Conservation (phyloP, 2,797 vertebrate species). For the Austrolebias charrua region DNA sequence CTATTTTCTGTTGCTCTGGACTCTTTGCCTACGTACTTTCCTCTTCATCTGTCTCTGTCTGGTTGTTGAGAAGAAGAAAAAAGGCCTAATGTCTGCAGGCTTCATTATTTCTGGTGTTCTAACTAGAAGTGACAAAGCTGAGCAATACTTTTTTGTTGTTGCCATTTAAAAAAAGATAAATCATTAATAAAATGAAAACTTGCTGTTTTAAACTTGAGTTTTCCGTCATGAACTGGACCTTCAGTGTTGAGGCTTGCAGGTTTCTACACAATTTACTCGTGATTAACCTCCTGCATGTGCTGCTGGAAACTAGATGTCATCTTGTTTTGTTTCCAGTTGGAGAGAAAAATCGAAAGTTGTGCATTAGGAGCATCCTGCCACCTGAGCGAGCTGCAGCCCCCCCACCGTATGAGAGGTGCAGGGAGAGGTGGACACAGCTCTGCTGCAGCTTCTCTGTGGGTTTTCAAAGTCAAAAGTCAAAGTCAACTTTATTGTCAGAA, state of each 20-base stretch:
- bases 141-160: slow-evolving; percentile 7
- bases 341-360: neutral
- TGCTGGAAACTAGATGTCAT: too few relatives aligned
- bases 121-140: slow-evolving; percentile 19
- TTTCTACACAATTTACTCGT: neutral
- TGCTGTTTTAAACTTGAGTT: slow-evolving; percentile 2
- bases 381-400: too few relatives aligned
- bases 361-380: neutral
- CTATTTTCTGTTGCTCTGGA: slow-evolving; percentile 46
- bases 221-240: slow-evolving; percentile 5
- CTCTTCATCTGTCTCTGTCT: slow-evolving; percentile 24
- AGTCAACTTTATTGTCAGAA: too few relatives aligned
- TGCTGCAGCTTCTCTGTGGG: too few relatives aligned
- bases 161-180: slow-evolving; percentile 16
- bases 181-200: slow-evolving; percentile 15
- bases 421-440: too few relatives aligned
- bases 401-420: too few relatives aligned
- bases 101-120: slow-evolving; percentile 40
- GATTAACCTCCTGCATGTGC: too few relatives aligned
- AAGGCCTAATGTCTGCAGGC: slow-evolving; percentile 13
- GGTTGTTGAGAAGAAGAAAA: slow-evolving; percentile 16
- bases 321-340: too few relatives aligned
- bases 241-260: slow-evolving; percentile 15
- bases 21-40: slow-evolving; percentile 28
- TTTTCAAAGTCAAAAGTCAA: too few relatives aligned